Evolutionary conservation across 92 coral and sea anemone species (phyloP).

Genomic region (Bergia sp.): DNA sequence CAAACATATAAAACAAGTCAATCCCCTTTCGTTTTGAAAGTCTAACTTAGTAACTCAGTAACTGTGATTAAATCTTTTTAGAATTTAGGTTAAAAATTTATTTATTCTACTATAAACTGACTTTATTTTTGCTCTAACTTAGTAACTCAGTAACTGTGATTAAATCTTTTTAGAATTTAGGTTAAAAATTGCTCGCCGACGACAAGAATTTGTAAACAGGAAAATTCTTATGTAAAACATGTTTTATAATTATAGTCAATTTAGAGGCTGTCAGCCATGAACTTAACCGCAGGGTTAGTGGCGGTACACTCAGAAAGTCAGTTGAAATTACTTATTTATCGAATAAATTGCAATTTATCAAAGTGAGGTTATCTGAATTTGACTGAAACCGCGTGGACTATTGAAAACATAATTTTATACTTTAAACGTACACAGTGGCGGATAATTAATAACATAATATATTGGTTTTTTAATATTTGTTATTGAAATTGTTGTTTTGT

Average conservation of each 20-base stretch:
- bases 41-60: background rate
- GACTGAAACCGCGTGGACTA: background rate
- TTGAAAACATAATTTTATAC: background rate
- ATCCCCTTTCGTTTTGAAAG: constrained; percentile 75
- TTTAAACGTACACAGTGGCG: background rate
- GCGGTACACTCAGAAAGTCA: background rate
- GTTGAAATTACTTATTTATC: background rate
- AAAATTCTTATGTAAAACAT: constrained; percentile 4
- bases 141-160: background rate
- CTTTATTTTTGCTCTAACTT: background rate
- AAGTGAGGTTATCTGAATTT: background rate
- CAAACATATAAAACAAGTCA: constrained; percentile 80
- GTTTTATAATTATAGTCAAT: background rate
- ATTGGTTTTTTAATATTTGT: background rate
- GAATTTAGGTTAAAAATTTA: background rate
- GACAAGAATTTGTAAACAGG: background rate
- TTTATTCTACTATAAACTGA: background rate
- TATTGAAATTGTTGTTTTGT: background rate
- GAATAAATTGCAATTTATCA: background rate
- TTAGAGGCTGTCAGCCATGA: background rate
- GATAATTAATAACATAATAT: background rate
- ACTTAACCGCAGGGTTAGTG: background rate
- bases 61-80: background rate
- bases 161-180: background rate
- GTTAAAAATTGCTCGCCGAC: background rate